Evolutionary conservation across 2,797 vertebrate species (phyloP).

Genomic region (Onychomys leucogaster): DNA sequence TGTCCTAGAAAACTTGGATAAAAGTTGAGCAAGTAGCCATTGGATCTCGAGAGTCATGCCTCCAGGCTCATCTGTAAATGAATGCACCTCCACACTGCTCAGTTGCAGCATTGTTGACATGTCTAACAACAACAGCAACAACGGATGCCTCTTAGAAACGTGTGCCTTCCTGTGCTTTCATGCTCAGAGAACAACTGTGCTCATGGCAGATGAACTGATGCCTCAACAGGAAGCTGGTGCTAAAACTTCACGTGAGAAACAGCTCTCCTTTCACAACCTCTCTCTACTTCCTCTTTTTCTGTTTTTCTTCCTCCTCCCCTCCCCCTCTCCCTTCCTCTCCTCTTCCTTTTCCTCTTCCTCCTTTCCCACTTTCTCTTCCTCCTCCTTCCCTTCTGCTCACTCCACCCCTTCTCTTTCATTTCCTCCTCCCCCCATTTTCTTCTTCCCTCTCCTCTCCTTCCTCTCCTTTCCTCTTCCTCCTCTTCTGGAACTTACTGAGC

Average conservation of each 20-base stretch:
- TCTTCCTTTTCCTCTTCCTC: neutral
- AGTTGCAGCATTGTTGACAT: neutral
- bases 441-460: neutral
- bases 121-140: neutral
- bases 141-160: neutral
- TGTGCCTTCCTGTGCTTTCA: neutral
- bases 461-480: too few species aligned
- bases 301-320: neutral
- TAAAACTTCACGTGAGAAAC: neutral
- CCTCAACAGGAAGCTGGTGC: neutral
- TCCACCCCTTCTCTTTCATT: neutral
- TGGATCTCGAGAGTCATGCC: neutral
- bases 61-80: neutral
- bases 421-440: neutral
- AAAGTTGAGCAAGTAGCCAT: neutral
- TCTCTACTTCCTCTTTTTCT: neutral
- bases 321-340: fast-evolving
- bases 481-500: slow-evolving; percentile 3
- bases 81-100: neutral
- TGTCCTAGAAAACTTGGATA: neutral
- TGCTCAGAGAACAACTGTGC: neutral
- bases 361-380: neutral
- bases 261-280: neutral
- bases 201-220: neutral
- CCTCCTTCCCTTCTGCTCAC: neutral